Conservation (phyloP, 2,888 invertebrate species). For the Harpalus rubripes region DNA sequence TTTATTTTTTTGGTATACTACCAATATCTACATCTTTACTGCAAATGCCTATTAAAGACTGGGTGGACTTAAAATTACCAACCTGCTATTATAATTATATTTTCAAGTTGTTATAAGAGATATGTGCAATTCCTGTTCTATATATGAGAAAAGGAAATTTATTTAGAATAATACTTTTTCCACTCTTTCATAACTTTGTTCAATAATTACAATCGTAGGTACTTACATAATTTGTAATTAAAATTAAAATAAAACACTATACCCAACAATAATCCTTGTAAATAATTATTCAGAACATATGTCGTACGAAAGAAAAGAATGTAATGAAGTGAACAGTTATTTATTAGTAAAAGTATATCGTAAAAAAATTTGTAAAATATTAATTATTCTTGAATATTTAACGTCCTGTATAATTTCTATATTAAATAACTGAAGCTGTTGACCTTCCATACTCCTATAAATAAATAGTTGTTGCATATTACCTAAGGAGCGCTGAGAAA, state of each 20-base stretch:
- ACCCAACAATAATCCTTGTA: constrained; percentile 1
- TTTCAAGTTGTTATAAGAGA: too few species aligned
- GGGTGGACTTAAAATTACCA: too few species aligned
- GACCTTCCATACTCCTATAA: constrained; percentile 65
- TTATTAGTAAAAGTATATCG: neutral
- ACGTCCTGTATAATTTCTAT: constrained; percentile 58
- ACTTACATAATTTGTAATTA: neutral
- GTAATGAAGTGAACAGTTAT: constrained; percentile 13
- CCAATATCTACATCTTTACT: too few species aligned
- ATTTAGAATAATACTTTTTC: neutral
- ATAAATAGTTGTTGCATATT: constrained; percentile 65
- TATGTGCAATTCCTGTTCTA: neutral
- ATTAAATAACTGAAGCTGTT: constrained; percentile 67
- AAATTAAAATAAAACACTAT: neutral
- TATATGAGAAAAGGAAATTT: neutral
- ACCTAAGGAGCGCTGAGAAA: constrained; percentile 70
- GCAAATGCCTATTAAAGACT: too few species aligned
- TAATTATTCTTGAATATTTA: constrained; percentile 42
- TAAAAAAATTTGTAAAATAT: constrained; percentile 32
- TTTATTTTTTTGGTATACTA: too few species aligned
- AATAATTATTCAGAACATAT: neutral
- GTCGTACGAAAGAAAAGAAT: constrained; percentile 7
- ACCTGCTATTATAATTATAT: too few species aligned
- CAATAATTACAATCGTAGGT: neutral
- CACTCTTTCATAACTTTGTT: neutral